phyloP scores from a whole-genome alignment of 2,113 vertebrate genomes.

The Origma solitaria region DNA sequence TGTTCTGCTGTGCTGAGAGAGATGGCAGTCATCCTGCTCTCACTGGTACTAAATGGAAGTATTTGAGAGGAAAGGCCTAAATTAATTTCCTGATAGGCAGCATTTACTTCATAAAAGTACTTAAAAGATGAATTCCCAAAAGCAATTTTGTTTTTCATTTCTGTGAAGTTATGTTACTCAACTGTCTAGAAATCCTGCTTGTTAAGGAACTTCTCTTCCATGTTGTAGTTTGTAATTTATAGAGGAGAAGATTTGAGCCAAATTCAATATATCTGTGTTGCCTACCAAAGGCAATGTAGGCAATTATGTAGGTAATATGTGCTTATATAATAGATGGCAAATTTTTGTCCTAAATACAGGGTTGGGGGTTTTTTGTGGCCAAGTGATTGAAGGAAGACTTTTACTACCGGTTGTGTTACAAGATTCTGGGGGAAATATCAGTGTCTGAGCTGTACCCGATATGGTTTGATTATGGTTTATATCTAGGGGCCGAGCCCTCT shows the following conservation, averaged over 20 bases:
- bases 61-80: background rate
- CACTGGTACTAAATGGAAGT: background rate
- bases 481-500: background rate
- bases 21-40: background rate
- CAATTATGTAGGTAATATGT: too few relatives aligned
- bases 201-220: background rate
- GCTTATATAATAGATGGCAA: background rate
- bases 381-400: background rate
- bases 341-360: background rate
- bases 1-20: background rate
- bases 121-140: background rate
- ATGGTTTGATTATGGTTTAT: background rate
- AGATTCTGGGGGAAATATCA: background rate
- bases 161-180: background rate
- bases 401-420: background rate
- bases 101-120: background rate
- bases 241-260: background rate
- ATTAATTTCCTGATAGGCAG: background rate
- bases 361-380: background rate
- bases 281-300: background rate
- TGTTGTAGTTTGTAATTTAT: background rate
- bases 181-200: background rate
- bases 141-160: background rate
- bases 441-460: background rate
- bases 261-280: background rate